Conservation (phyloP, 2,888 invertebrate species). For the Scaptomyza flava region DNA sequence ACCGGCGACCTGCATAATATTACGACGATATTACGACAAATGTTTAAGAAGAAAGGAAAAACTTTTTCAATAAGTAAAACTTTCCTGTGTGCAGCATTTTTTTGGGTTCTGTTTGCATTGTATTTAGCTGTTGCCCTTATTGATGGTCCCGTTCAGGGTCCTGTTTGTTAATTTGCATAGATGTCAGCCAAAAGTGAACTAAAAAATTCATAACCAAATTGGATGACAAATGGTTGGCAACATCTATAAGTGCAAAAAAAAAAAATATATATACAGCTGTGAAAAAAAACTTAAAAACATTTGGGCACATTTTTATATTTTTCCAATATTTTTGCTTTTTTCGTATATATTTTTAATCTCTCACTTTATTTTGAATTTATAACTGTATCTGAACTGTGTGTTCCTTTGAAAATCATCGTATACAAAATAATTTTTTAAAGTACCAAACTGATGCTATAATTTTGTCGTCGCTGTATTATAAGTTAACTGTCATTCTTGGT, state of each 20-base stretch:
- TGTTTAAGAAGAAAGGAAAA: conserved; percentile 46
- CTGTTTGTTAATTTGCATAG: conserved; percentile 70
- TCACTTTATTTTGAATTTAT: too few species aligned
- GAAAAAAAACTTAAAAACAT: background rate
- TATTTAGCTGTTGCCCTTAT: conserved; percentile 12
- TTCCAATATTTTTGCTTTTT: too few species aligned
- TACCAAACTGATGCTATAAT: background rate
- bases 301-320: too few species aligned
- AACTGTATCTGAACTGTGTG: too few species aligned
- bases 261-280: background rate
- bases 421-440: too few species aligned
- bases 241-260: background rate
- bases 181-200: conserved; percentile 38
- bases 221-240: conserved; percentile 34
- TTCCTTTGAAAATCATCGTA: too few species aligned
- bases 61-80: conserved; percentile 78
- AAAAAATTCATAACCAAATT: conserved; percentile 73
- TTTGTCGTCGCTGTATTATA: background rate
- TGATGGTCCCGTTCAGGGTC: background rate
- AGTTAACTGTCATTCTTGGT: conserved; percentile 37
- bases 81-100: conserved; percentile 59
- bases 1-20: conserved; percentile 73
- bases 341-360: too few species aligned
- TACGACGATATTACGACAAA: conserved; percentile 78
- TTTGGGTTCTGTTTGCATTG: conserved; percentile 17